Evolutionary conservation across 2,113 vertebrate species (phyloP).

Genomic region (Danionella cerebrum): DNA sequence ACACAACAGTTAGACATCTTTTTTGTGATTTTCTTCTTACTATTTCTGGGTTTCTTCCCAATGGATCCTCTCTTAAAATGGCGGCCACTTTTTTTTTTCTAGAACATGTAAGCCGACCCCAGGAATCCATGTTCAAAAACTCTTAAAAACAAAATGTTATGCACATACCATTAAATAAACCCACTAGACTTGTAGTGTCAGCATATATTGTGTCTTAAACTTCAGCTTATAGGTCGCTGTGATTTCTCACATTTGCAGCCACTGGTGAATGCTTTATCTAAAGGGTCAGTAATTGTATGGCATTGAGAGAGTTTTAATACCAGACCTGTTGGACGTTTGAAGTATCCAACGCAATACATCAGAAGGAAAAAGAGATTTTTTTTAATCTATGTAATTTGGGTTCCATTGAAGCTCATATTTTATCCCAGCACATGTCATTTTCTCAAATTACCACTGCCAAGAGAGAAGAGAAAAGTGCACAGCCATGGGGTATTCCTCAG

Average conservation of each 20-base stretch:
- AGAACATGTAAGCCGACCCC: too few species aligned
- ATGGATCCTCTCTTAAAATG: too few species aligned
- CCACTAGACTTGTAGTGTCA: too few species aligned
- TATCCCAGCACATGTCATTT: not conserved
- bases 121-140: too few species aligned
- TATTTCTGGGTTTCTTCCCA: too few species aligned
- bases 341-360: not conserved
- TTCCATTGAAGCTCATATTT: not conserved
- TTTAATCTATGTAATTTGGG: not conserved
- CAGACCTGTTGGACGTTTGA: not conserved
- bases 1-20: too few species aligned
- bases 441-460: not conserved
- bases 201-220: not conserved
- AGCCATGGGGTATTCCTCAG: slow-evolving; percentile 14
- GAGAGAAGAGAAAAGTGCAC: not conserved
- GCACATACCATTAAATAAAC: too few species aligned
- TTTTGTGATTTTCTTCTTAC: too few species aligned
- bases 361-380: not conserved
- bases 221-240: not conserved
- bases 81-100: too few species aligned
- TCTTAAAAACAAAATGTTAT: too few species aligned
- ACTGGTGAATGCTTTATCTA: not conserved
- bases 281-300: not conserved
- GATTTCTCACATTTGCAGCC: not conserved
- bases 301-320: not conserved